phyloP scores from a whole-genome alignment of 2,888 invertebrate species.

The Mesoligia furuncula region DNA sequence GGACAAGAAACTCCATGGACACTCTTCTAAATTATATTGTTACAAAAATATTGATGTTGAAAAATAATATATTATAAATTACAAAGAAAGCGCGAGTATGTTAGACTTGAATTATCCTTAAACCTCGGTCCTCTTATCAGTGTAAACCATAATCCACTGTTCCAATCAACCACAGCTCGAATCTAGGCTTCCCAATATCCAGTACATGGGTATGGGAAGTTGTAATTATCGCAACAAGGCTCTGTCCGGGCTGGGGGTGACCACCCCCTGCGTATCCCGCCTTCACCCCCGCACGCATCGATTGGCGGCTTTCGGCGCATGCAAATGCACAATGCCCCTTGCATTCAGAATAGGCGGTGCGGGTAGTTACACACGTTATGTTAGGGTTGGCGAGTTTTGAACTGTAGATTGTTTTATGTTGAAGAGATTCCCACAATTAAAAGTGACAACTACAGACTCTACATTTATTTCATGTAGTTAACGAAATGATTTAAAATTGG shows the following conservation, averaged over 20 bases:
- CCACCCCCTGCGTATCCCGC: conserved; percentile 39
- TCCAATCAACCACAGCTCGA: conserved; percentile 30
- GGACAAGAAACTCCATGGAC: too few relatives aligned
- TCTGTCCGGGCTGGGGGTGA: conserved; percentile 61
- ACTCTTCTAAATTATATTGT: too few relatives aligned
- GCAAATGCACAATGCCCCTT: conserved; percentile 80
- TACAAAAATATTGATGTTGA: too few relatives aligned
- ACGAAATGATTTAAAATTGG: neutral
- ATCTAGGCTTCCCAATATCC: conserved; percentile 36
- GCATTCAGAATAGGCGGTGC: conserved; percentile 51
- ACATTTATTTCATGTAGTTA: neutral
- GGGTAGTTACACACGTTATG: conserved; percentile 51
- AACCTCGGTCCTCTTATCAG: too few relatives aligned
- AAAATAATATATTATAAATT: neutral
- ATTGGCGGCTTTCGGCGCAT: conserved; percentile 79
- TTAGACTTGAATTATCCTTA: neutral
- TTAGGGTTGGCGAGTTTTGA: conserved; percentile 37
- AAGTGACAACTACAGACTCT: neutral
- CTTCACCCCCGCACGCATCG: conserved; percentile 78
- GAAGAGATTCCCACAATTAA: neutral
- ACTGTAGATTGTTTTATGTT: neutral
- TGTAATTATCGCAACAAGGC: conserved; percentile 78
- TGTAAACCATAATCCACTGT: neutral
- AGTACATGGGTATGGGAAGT: conserved; percentile 51
- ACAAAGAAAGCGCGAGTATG: neutral